These are phyloP conservation scores for Phoxinus phoxinus DNA, from an alignment of 2,113 vertebrate species.

Conservation along the genomic window DNA sequence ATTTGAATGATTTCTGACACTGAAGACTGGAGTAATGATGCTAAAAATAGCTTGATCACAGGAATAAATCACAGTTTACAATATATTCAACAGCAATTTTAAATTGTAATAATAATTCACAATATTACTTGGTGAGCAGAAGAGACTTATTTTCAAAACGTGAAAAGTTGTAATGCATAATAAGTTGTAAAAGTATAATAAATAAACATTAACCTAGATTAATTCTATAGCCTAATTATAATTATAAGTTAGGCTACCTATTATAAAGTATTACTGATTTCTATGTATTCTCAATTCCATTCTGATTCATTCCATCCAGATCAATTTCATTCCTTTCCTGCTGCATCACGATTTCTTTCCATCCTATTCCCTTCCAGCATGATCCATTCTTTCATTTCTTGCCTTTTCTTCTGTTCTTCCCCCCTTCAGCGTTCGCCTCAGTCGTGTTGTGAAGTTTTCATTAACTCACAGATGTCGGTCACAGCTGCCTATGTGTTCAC, in stretches of 20 bases:
- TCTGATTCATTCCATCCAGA: background rate
- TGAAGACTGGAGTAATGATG: too few relatives aligned
- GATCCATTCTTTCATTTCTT: constrained; percentile 23
- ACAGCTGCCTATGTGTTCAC: constrained; percentile 16
- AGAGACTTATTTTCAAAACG: too few relatives aligned
- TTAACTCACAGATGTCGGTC: constrained; percentile 21
- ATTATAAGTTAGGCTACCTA: too few relatives aligned
- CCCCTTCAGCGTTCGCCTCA: background rate
- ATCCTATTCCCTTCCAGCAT: background rate
- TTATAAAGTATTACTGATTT: background rate
- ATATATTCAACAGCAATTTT: too few relatives aligned
- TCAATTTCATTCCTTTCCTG: constrained; percentile 12
- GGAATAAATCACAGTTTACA: too few relatives aligned
- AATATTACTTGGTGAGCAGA: too few relatives aligned
- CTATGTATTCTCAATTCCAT: background rate
- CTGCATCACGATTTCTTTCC: background rate
- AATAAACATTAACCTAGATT: background rate
- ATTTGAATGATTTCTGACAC: too few relatives aligned
- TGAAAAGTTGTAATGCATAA: too few relatives aligned
- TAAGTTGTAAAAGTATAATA: background rate
- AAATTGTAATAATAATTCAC: too few relatives aligned
- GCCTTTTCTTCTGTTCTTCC: background rate
- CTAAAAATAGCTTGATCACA: too few relatives aligned
- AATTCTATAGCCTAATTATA: too few relatives aligned
- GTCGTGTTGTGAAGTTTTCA: constrained; percentile 19